These are phyloP conservation scores for Teleopsis dalmanni DNA, from an alignment of 1,140 invertebrate species.

Conservation along the genomic window DNA sequence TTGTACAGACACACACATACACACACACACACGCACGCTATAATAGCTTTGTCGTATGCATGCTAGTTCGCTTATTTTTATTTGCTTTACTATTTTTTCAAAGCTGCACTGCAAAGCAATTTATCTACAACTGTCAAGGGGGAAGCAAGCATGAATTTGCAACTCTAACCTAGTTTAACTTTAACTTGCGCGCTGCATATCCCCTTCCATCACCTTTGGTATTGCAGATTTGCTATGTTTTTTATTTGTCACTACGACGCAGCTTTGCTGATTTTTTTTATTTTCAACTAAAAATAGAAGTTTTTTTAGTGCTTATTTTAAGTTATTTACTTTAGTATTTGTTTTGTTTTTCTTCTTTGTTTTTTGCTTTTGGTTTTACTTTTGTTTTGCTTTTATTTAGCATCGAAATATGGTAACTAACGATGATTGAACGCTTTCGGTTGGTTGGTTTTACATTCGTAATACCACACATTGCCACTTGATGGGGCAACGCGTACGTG, in stretches of 20 bases:
- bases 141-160: conserved; percentile 7
- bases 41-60: no score
- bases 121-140: conserved; percentile 6
- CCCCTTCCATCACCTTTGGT: not conserved
- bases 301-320: conserved; percentile 3
- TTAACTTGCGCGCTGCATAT: not conserved
- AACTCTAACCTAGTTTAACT: conserved; percentile 12
- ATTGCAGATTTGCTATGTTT: not conserved
- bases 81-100: not conserved
- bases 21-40: no score
- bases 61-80: no score
- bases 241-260: not conserved
- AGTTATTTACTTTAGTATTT: not conserved
- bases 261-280: not conserved
- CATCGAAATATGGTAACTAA: conserved; percentile 40
- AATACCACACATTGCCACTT: no score
- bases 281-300: not conserved
- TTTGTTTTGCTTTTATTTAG: conserved; percentile 8
- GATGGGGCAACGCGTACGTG: no score
- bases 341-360: conserved; percentile 5
- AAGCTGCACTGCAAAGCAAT: not conserved
- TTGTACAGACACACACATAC: no score
- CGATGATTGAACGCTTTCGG: conserved; percentile 43
- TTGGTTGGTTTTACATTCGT: conserved; percentile 27
- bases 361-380: conserved; percentile 16